Evolutionary conservation across 2,888 invertebrate species (phyloP), one percentile per base, ranked within the genome.

Genomic region (Drepanosiphum platanoidis): DNA sequence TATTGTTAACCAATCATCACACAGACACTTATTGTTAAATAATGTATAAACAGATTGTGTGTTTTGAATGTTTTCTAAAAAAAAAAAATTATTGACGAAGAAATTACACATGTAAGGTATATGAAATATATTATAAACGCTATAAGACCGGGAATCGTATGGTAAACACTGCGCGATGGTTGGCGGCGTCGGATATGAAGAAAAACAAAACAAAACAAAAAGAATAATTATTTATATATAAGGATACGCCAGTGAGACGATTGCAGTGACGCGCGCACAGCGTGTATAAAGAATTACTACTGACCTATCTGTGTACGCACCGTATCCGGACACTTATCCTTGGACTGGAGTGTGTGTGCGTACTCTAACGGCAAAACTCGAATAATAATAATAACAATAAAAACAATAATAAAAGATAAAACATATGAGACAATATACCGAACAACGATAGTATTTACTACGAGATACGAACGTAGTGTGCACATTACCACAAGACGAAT

Each of bases 261-360:
- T 68, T 68, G 32, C 68, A 32, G 13, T 18, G 66, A 15, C 9
- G 68, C 18, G 74, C 52, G 22, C 34, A 58, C 27, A 27, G n/a
- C 13, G 39, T 42, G 30, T 64, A 39, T 64, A 61, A 78, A 8
- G 9, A 18, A 64, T 30, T 64, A 68, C 36, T 42, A 46, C 34
- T 70, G 81, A 81, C 81, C 81, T 81, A 81, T 36, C 71, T 81
- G 81, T 81, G 81, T 70, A 58, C 58, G 11, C 15, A 81, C 81
- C 81, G 70, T 81, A 70, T 81, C 81, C 36, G 70, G 52, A 70
- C 68, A 80, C 39, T 77, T 77, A 71, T 71, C 81, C 81, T 81
- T 81, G 81, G 58, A 36, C 58, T 52, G 52, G n/a, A 13, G 32
- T 52, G 22, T 32, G 32, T 52, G 4, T 52, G 22, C 18, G 52